Evolutionary conservation across 2,888 invertebrate genomes (phyloP).

Genomic region (Mimumesa dahlbomi): DNA sequence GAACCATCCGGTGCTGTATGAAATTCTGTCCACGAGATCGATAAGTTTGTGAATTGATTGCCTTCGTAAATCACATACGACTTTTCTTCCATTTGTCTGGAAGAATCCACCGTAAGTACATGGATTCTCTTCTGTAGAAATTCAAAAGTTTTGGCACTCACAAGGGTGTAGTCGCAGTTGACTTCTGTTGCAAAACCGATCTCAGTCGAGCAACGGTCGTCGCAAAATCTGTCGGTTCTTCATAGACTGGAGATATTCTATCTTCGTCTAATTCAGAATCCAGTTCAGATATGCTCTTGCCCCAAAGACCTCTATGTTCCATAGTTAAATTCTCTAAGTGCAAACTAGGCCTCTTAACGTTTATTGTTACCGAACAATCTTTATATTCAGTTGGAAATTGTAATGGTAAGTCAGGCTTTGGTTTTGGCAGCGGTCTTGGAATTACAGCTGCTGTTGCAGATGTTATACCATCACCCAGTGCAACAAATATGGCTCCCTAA

Average conservation of each 20-base stretch:
- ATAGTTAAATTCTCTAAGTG: constrained; percentile 66
- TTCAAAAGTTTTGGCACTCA: constrained; percentile 42
- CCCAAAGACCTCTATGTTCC: constrained; percentile 74
- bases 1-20: constrained; percentile 75
- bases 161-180: constrained; percentile 73
- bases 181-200: constrained; percentile 84
- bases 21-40: constrained; percentile 76
- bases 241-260: constrained; percentile 84
- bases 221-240: constrained; percentile 87
- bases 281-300: constrained; percentile 66
- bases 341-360: constrained; percentile 54
- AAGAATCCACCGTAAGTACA: constrained; percentile 21
- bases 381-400: constrained; percentile 11
- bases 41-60: constrained; percentile 73
- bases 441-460: constrained; percentile 75
- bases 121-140: background rate
- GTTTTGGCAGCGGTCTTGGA: constrained; percentile 68
- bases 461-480: constrained; percentile 70
- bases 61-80: constrained; percentile 73
- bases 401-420: constrained; percentile 23
- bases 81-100: constrained; percentile 73
- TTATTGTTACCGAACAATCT: constrained; percentile 4
- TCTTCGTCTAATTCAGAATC: constrained; percentile 74
- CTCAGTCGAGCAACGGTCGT: constrained; percentile 87
- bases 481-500: constrained; percentile 68